phyloP scores from a whole-genome alignment of 2,797 vertebrate genomes.

The Enteromius radiatus region DNA sequence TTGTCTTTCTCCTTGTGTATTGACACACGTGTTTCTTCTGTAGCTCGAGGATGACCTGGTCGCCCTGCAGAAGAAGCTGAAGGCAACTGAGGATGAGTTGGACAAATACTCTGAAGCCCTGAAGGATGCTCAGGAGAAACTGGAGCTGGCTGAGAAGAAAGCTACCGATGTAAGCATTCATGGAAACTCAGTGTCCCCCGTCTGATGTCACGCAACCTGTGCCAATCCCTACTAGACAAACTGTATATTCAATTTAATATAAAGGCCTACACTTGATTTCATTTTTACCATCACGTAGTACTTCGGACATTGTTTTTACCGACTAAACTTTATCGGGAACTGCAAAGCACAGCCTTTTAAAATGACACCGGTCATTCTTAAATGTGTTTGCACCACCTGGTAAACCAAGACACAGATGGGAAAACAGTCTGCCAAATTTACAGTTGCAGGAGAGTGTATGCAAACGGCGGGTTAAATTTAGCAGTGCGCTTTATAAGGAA shows the following conservation, averaged over 20 bases:
- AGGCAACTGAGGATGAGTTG: constrained; percentile 96
- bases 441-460: constrained; percentile 1
- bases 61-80: constrained; percentile 97
- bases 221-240: not conserved
- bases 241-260: not conserved
- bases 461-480: constrained; percentile 57
- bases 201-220: constrained; percentile 7
- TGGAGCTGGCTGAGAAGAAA: constrained; percentile 98
- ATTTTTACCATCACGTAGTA: not conserved
- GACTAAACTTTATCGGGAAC: not conserved
- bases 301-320: not conserved
- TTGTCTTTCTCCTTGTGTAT: not conserved
- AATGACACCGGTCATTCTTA: not conserved
- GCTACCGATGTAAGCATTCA: constrained; percentile 91
- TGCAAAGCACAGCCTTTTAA: not conserved
- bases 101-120: constrained; percentile 98
- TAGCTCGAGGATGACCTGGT: constrained; percentile 97
- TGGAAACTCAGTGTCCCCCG: not conserved
- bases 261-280: not conserved
- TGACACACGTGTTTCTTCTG: constrained; percentile 16
- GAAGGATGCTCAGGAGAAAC: constrained; percentile 99
- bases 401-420: not conserved
- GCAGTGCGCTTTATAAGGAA: constrained; percentile 61
- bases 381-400: not conserved
- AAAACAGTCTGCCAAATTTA: not conserved